Evolutionary conservation across 2,797 vertebrate species (phyloP), one percentile per base, ranked within the genome.

Genomic region (Lepus townsendii): DNA sequence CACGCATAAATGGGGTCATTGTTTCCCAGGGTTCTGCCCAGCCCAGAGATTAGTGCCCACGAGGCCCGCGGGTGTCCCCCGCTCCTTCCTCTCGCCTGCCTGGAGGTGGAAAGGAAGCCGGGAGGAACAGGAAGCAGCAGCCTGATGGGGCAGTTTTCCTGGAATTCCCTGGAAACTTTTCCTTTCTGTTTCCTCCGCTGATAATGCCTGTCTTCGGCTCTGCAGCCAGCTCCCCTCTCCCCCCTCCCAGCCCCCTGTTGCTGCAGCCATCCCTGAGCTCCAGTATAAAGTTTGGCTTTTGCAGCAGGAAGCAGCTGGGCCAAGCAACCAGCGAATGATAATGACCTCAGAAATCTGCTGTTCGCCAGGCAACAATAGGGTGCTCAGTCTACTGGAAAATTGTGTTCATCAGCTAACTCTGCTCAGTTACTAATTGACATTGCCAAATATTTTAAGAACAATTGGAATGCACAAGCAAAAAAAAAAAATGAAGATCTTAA

Each of bases 371-470:
- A 99, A 99, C 99, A 99, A 99, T 99, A 99, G 99, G 99, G 99
- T 99, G 99, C 99, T 99, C 99, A 99, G 99, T 99, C 99, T 99
- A 99, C 99, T 99, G 99, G 99, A 99, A 99, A 99, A 99, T 99
- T 99, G 99, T 99, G 99, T 99, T 99, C 99, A 99, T 99, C 99
- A 99, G 99, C 99, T 99, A 99, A 99, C 99, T 99, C 99, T 99
- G 99, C 99, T 99, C 99, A 99, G 99, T 99, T 99, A 99, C 99
- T 99, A 99, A 99, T 99, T 99, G 99, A 99, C 99, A 99, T 99
- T 99, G 99, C 99, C 99, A 99, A 99, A 99, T 99, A 99, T 99
- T 99, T 99, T 99, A 99, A 99, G 99, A 99, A 99, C 99, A 99
- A 99, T 99, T 99, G 99, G 99, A 99, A 99, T 99, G 99, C 99